Base-by-base conservation (phyloP, 2,113 vertebrate species). In the Saccopteryx leptura region DNA sequence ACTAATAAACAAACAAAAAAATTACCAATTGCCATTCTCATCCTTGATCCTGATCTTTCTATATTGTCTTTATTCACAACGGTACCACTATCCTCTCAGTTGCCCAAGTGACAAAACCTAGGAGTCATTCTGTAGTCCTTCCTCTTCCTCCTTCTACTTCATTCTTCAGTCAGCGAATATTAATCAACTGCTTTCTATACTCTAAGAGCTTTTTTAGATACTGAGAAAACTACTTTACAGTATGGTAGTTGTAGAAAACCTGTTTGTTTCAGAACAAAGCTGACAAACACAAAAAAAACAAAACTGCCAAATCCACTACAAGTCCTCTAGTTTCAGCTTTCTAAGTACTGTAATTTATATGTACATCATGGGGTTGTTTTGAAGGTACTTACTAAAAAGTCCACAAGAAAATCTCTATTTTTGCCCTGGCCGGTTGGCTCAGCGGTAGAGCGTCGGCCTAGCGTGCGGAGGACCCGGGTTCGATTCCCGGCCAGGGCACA, bases 171-270 rank as follows among this genome's bases (percentile, higher is more conserved):
- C 39, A 82, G 83, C 60, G 76, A 85, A 82, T 88, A 86, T 83
- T 94, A 90, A 90, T 68, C 60, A 81, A 93, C 31, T 39, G 33
- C 11, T 26, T 91, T 65, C 60, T 81, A 79, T 82, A 71, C 60
- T 28, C 66, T 26, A 91, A 96, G 61, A 93, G 63, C 66, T 89
- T 82, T n/a, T 93, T 96, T 82, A 95, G 61, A 93, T 72, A 82
- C 9, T 52, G 33, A 83, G 80, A 71, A 86, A 82, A 81, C 33
- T 58, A 50, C 11, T 80, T 88, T 85, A 72, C 78, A 91, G 19
- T 86, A 56, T 92, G 58, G 13, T 19, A 63, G 31, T 72, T 63
- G 39, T 13, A 63, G 85, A 76, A 85, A 87, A 85, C 26, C 46
- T 84, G 9, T 48, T 58, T 91, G 56, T 56, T 39, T 88, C 58